Evolutionary conservation across 1,140 invertebrate genomes (phyloP).

Genomic region (Planococcus citri): DNA sequence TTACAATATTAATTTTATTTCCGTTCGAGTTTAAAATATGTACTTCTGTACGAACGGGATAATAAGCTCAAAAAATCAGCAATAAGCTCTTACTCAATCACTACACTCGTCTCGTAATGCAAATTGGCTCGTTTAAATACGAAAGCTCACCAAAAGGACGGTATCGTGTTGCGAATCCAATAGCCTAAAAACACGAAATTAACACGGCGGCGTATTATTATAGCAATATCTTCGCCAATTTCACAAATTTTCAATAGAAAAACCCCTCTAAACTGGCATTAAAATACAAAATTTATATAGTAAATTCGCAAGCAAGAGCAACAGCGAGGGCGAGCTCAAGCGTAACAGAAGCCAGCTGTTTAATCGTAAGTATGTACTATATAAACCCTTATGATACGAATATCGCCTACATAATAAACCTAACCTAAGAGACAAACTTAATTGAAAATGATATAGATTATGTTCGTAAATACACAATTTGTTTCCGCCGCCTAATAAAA

Average conservation of each 20-base stretch:
- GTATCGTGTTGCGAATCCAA: neutral
- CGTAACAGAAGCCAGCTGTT: no score
- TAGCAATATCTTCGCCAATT: neutral
- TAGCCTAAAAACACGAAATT: neutral
- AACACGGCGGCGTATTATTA: neutral
- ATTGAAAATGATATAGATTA: neutral
- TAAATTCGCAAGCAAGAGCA: no score
- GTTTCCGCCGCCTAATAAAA: no score
- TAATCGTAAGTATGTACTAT: neutral
- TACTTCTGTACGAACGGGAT: no score
- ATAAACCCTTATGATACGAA: neutral
- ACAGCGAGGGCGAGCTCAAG: no score
- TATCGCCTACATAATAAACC: neutral
- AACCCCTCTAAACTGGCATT: no score
- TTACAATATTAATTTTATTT: no score
- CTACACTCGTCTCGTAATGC: neutral
- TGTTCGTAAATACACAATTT: neutral
- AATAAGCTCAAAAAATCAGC: neutral
- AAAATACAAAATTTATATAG: no score
- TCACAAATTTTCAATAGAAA: neutral
- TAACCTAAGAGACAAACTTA: neutral
- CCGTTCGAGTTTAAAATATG: no score
- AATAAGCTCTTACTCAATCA: neutral
- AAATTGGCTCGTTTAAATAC: neutral
- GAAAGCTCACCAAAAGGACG: neutral